Percentiles rank a stretch among this genome's conserved stretches.
These are phyloP conservation scores for Crypturellus tataupa DNA, from an alignment of 2,797 vertebrate genomes.

Conservation along the genomic window DNA sequence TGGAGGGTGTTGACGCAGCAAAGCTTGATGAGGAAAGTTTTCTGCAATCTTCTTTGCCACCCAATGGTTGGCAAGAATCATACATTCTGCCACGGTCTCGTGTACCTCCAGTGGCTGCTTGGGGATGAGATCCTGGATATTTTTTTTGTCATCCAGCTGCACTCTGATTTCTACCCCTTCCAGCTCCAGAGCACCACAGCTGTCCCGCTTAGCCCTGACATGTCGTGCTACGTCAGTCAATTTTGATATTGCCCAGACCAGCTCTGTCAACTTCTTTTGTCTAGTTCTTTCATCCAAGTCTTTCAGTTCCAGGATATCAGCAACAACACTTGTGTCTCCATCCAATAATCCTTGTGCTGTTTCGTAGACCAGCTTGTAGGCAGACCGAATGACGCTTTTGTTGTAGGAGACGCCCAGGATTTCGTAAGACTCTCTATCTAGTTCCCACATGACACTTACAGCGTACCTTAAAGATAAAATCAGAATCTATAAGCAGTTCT, in stretches of 20 bases:
- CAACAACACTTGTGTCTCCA: conserved; percentile 74
- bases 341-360: conserved; percentile 91
- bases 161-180: conserved; percentile 93
- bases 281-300: conserved; percentile 69
- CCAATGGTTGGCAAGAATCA: conserved; percentile 99
- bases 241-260: conserved; percentile 85
- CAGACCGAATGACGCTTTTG: conserved; percentile 89
- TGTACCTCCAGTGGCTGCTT: conserved; percentile 94
- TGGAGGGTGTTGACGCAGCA: conserved; percentile 91
- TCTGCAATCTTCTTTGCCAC: conserved; percentile 93
- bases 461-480: conserved; percentile 86
- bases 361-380: conserved; percentile 94
- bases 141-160: conserved; percentile 90
- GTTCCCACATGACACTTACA: conserved; percentile 93
- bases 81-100: conserved; percentile 95
- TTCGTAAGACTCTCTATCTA: conserved; percentile 84
- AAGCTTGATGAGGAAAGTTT: conserved; percentile 89
- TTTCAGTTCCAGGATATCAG: conserved; percentile 84
- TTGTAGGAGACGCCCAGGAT: conserved; percentile 85
- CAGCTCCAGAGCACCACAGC: conserved; percentile 91
- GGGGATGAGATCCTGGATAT: conserved; percentile 92
- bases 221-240: conserved; percentile 88
- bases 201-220: conserved; percentile 85
- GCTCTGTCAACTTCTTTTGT: conserved; percentile 77
- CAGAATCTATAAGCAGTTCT: background rate